A percentile compares a stretch with the other conserved stretches of the same genome.
Evolutionary conservation across 53 echinoderm and acorn worm species (phyloP).

Genomic region (Glandiceps talaboti): DNA sequence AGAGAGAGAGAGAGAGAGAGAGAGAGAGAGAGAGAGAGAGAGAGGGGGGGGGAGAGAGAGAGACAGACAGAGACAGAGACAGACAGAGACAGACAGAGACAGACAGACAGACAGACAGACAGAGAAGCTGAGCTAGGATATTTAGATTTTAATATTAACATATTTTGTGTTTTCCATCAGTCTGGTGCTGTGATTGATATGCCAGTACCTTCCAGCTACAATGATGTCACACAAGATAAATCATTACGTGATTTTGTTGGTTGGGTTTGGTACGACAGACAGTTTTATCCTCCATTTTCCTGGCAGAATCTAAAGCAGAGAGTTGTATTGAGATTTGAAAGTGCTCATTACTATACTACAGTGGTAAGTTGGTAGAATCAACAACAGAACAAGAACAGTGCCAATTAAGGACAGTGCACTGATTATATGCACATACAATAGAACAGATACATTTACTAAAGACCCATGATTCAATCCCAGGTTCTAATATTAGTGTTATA

Average conservation of each 20-base stretch:
- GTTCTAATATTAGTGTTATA: too few relatives aligned
- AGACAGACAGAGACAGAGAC: constrained; percentile 12
- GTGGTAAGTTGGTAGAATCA: constrained; percentile 62
- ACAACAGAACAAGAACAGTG: too few relatives aligned
- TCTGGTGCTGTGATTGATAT: constrained; percentile 88
- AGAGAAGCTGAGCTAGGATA: constrained; percentile 4
- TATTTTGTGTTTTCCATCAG: constrained; percentile 30
- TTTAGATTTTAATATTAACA: too few relatives aligned
- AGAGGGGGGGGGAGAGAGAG: constrained; percentile 56
- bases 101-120: constrained; percentile 23
- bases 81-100: constrained; percentile 15
- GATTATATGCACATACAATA: too few relatives aligned
- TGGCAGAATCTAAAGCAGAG: constrained; percentile 20
- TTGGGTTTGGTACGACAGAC: constrained; percentile 85
- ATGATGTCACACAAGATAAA: constrained; percentile 75
- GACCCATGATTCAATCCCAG: too few relatives aligned
- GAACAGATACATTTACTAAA: too few relatives aligned
- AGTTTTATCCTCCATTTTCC: constrained; percentile 56
- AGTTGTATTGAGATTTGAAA: constrained; percentile 64
- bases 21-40: constrained; percentile 33
- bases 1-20: constrained; percentile 47
- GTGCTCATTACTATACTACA: constrained; percentile 84
- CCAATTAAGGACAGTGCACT: too few relatives aligned
- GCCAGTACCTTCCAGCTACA: constrained; percentile 93
- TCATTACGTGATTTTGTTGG: constrained; percentile 70